A percentile compares a stretch with the other conserved stretches of the same genome.
Evolutionary conservation across 2,113 vertebrate genomes (phyloP).

Genomic region (Eurystomus gularis): DNA sequence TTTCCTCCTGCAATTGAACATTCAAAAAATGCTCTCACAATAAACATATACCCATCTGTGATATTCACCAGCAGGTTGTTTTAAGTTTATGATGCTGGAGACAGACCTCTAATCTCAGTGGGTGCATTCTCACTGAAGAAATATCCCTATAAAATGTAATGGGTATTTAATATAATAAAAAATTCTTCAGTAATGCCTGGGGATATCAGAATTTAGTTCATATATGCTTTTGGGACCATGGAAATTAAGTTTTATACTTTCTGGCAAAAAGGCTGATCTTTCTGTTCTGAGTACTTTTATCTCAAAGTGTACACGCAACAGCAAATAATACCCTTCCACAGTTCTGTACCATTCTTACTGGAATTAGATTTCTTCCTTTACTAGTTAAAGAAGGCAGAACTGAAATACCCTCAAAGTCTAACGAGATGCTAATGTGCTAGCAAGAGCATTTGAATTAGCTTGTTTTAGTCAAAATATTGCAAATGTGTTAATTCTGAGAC

Average conservation of each 20-base stretch:
- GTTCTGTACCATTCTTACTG: neutral
- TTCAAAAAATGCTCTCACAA: neutral
- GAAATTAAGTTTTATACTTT: slow-evolving; percentile 23
- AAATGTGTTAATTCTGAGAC: slow-evolving; percentile 13
- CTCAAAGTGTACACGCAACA: neutral
- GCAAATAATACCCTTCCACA: neutral
- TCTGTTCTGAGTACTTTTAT: neutral
- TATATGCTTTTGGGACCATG: neutral
- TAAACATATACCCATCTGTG: neutral
- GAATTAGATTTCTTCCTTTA: neutral
- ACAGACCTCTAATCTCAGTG: neutral
- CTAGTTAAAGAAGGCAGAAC: neutral
- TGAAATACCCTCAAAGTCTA: neutral
- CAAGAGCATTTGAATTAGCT: slow-evolving; percentile 13
- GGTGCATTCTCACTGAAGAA: slow-evolving; percentile 4
- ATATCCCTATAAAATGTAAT: slow-evolving; percentile 49
- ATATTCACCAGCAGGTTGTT: neutral
- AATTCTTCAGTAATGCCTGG: neutral
- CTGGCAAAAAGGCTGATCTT: neutral
- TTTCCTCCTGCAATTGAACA: neutral
- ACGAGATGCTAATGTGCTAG: neutral
- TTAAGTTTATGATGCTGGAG: slow-evolving; percentile 3
- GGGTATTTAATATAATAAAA: slow-evolving; percentile 39
- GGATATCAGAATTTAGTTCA: neutral
- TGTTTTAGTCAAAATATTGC: slow-evolving; percentile 37